Evolutionary conservation across 2,113 vertebrate genomes (phyloP), one percentile per base, ranked within the genome.

Genomic region (Chloropsis hardwickii): DNA sequence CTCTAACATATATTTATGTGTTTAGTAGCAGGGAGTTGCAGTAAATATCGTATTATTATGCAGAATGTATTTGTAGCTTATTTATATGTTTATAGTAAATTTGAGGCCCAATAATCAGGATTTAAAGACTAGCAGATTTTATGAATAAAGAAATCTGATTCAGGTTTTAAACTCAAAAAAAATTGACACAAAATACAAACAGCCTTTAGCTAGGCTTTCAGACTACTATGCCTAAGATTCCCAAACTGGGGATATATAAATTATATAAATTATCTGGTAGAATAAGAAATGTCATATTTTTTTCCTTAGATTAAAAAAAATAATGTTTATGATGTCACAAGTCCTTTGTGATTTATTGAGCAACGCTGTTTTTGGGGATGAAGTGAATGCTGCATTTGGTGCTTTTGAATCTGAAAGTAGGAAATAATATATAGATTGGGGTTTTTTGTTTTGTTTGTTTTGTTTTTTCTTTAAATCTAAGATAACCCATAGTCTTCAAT

Each of bases 271-370:
- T 97, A 79, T 90, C 88, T 96, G 60, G 50, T 96, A 90, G 94
- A 97, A 96, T 96, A 97, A 96, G 71, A 76, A 77, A 87, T 96
- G 92, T 89, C 79, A 93, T 73, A 83, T 83, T 95, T 98, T 98
- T 96, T 97, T 97, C 95, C 96, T 98, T 97, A 97, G 92, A 97
- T 98, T 97, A 97, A 97, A 93, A 97, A 98, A 98, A 91, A 12
- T 97, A 97, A 97, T 94, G 89, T 97, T 97, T 97, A 67, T 76
- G 81, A 94, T 97, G 93, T 97, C 94, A 78, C 54, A 97, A 95
- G 84, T 97, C 86, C 90, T 97, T 96, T 92, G 94, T 81, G 82
- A 96, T 92, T 95, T 92, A 90, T 94, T 78, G 95, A 95, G 45
- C 15, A 71, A 51, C 78, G 70, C 47, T 86, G n/a, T 83, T 93